phyloP scores from a whole-genome alignment of 2,113 vertebrate genomes.

The Aphelocoma coerulescens region DNA sequence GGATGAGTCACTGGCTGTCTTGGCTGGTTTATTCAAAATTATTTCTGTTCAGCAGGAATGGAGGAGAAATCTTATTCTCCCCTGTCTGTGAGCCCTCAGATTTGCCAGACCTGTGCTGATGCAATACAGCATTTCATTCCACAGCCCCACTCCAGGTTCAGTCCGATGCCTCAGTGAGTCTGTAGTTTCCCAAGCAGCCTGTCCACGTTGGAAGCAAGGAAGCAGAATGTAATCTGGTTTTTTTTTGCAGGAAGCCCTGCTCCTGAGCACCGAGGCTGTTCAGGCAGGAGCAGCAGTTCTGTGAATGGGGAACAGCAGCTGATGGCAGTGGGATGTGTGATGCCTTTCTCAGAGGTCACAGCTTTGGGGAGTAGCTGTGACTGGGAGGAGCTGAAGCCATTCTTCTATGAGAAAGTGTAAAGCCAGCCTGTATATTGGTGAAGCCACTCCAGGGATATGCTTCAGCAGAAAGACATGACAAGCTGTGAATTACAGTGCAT shows the following conservation, averaged over 20 bases:
- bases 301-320: neutral
- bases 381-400: neutral
- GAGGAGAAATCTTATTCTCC: neutral
- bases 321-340: neutral
- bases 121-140: neutral
- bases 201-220: neutral
- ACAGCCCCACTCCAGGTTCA: neutral
- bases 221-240: neutral
- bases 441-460: slow-evolving; percentile 13
- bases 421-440: neutral
- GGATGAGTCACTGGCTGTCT: slow-evolving; percentile 50
- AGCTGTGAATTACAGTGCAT: slow-evolving; percentile 58
- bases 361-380: neutral
- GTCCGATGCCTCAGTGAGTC: neutral
- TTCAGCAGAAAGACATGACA: slow-evolving; percentile 55
- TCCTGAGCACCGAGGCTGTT: neutral
- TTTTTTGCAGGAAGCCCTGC: neutral
- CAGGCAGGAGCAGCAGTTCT: neutral
- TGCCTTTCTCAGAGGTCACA: neutral
- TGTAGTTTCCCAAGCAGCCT: neutral
- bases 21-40: slow-evolving; percentile 31
- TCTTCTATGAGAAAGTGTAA: neutral
- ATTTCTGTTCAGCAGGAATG: slow-evolving; percentile 13
- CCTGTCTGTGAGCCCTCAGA: neutral
- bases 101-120: neutral